phyloP scores from a whole-genome alignment of 2,113 vertebrate species.

The Cygnus atratus region DNA sequence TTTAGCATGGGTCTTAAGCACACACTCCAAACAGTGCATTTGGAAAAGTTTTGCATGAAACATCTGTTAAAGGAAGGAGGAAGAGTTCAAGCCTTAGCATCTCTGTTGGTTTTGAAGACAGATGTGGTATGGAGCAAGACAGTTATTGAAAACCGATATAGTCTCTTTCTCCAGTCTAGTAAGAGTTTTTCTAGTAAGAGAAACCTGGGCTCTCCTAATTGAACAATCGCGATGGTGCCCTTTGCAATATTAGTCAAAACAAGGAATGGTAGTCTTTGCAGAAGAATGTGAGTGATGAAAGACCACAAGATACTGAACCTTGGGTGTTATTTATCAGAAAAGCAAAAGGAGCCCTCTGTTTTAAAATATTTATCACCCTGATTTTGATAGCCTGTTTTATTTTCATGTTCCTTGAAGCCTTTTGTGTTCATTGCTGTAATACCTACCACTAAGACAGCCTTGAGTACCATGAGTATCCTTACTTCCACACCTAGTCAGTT shows the following conservation, averaged over 20 bases:
- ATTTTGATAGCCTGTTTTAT: background rate
- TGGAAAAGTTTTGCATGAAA: background rate
- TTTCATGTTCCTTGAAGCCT: background rate
- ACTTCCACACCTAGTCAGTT: background rate
- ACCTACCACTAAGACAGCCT: background rate
- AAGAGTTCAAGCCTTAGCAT: background rate
- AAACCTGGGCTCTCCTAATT: background rate
- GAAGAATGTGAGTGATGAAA: background rate
- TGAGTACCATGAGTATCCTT: background rate
- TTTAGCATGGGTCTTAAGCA: background rate
- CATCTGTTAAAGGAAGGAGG: background rate
- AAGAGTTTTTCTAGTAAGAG: background rate
- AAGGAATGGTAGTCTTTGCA: background rate
- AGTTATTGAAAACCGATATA: background rate
- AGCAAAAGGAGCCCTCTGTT: background rate
- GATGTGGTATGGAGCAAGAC: background rate
- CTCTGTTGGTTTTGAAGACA: background rate
- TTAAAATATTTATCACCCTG: background rate
- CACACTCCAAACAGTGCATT: background rate
- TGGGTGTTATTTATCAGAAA: background rate
- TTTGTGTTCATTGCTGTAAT: background rate
- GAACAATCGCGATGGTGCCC: background rate
- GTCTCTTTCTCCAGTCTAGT: background rate
- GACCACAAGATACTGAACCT: background rate
- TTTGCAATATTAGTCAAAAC: background rate